A percentile compares a stretch with the other conserved stretches of the same genome.
Conservation (phyloP, 2,797 vertebrate genomes). For the Echiichthys vipera region DNA sequence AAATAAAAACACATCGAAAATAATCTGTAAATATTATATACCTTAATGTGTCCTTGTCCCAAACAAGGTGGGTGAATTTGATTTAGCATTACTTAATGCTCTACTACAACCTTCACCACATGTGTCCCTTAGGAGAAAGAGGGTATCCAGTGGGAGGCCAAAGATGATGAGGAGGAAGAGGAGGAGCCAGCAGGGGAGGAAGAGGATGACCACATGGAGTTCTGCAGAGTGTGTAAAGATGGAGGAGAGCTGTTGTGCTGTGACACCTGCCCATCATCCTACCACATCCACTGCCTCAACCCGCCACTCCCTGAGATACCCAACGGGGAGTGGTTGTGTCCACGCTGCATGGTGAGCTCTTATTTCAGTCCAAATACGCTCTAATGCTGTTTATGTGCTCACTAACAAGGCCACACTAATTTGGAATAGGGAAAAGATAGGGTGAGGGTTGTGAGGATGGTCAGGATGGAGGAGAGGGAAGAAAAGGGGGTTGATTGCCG, state of each 20-base stretch:
- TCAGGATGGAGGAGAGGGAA: too few relatives aligned
- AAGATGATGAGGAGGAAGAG: conserved; percentile 96
- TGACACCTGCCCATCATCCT: conserved; percentile 97
- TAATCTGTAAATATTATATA: background rate
- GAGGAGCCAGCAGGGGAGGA: conserved; percentile 93
- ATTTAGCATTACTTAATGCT: background rate
- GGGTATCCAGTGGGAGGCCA: conserved; percentile 99
- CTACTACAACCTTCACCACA: background rate
- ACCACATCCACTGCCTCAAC: conserved; percentile 99
- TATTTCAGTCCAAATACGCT: background rate
- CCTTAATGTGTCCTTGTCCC: background rate
- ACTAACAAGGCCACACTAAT: too few relatives aligned
- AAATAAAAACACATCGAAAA: background rate
- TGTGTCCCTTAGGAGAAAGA: conserved; percentile 92
- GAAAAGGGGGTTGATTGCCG: too few relatives aligned
- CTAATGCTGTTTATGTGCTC: background rate
- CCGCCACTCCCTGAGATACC: conserved; percentile 97
- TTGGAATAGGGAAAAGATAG: too few relatives aligned
- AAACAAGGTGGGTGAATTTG: background rate
- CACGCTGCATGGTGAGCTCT: conserved; percentile 94
- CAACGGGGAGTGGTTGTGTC: conserved; percentile 99
- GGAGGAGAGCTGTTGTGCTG: conserved; percentile 98
- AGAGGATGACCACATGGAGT: conserved; percentile 99
- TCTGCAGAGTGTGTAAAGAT: conserved; percentile 97
- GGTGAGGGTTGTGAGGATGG: too few relatives aligned